phyloP scores from a whole-genome alignment of 2,888 invertebrate genomes.

The Drosophila sordidula region DNA sequence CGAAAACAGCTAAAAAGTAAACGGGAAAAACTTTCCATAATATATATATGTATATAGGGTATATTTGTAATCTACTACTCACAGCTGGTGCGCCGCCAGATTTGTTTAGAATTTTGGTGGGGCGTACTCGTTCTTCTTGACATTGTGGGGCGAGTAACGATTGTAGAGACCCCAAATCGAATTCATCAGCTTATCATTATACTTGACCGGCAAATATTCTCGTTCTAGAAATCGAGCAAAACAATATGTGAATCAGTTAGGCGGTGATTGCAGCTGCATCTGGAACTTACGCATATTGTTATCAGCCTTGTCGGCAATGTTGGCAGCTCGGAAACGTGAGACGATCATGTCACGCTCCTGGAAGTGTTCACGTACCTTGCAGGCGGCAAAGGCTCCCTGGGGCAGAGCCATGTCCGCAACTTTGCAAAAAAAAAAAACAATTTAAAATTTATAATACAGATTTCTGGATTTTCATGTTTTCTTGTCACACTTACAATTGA shows the following conservation, averaged over 20 bases:
- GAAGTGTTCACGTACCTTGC: conserved; percentile 87
- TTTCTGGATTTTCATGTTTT: neutral
- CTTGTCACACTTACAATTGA: conserved; percentile 45
- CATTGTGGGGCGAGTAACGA: conserved; percentile 94
- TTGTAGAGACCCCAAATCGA: conserved; percentile 97
- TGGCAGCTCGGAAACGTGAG: conserved; percentile 82
- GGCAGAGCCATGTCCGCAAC: conserved; percentile 89
- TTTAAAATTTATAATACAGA: neutral
- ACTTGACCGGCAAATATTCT: conserved; percentile 90
- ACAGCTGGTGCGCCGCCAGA: conserved; percentile 38
- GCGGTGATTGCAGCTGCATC: neutral
- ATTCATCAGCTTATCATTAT: conserved; percentile 95
- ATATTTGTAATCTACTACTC: conserved; percentile 19
- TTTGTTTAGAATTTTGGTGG: conserved; percentile 55
- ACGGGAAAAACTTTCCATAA: neutral
- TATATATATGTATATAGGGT: neutral
- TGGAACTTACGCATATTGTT: conserved; percentile 80
- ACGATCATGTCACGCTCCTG: conserved; percentile 86
- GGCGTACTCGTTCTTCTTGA: conserved; percentile 88
- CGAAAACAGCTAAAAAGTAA: conserved; percentile 21
- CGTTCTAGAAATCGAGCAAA: conserved; percentile 86
- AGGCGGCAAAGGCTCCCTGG: conserved; percentile 90
- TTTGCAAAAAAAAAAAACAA: conserved; percentile 7
- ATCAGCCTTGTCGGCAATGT: conserved; percentile 75
- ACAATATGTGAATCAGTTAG: conserved; percentile 10